These are phyloP conservation scores for Morinoia aosen DNA, from an alignment of 2,888 invertebrate species.

Conservation along the genomic window DNA sequence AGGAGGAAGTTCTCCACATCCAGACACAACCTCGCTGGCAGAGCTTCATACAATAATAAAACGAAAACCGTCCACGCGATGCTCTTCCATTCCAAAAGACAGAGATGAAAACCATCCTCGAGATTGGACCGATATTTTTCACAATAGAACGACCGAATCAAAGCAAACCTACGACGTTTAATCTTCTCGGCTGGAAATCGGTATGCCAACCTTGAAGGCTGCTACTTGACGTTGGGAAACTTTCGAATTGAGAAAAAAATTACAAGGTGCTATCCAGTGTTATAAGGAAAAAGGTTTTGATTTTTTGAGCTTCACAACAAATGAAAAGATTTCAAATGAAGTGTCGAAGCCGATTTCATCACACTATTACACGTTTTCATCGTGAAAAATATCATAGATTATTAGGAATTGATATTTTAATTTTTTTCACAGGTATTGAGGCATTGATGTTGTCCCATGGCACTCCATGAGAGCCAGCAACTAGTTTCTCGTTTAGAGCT, in stretches of 20 bases:
- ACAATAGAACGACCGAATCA: slow-evolving; percentile 18
- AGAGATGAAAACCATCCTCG: not conserved
- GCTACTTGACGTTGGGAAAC: not conserved
- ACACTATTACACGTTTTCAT: too few relatives aligned
- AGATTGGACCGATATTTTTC: slow-evolving; percentile 34
- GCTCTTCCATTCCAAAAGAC: not conserved
- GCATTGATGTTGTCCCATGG: too few relatives aligned
- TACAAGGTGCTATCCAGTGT: not conserved
- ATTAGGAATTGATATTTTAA: too few relatives aligned
- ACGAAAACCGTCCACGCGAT: not conserved
- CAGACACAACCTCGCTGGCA: too few relatives aligned
- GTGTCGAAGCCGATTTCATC: too few relatives aligned
- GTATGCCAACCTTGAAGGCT: not conserved
- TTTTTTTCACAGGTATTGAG: too few relatives aligned
- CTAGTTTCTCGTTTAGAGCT: too few relatives aligned
- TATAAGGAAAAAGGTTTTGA: not conserved
- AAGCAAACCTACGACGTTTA: slow-evolving; percentile 30
- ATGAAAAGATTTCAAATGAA: not conserved
- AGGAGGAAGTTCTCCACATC: too few relatives aligned
- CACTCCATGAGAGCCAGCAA: too few relatives aligned
- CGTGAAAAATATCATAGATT: too few relatives aligned
- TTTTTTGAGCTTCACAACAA: not conserved
- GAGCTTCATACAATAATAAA: too few relatives aligned
- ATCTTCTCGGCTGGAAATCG: slow-evolving; percentile 18
- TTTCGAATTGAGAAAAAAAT: not conserved